These are phyloP conservation scores for Aphodius granarius DNA, from an alignment of 2,888 invertebrate species.

Conservation along the genomic window DNA sequence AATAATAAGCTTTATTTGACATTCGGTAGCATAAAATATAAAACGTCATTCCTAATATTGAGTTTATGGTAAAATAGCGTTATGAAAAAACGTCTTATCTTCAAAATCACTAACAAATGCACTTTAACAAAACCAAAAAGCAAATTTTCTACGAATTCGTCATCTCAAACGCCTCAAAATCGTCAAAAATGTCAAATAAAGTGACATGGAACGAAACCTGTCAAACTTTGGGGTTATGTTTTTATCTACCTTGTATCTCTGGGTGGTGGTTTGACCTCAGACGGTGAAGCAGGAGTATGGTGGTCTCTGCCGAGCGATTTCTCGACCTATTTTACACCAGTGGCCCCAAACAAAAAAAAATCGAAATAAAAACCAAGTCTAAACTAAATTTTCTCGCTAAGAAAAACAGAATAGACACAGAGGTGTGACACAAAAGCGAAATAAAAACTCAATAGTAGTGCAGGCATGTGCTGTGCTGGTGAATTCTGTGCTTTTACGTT, in stretches of 20 bases:
- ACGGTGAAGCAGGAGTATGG: conserved; percentile 43
- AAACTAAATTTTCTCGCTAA: conserved; percentile 25
- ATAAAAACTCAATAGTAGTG: neutral
- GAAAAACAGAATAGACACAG: neutral
- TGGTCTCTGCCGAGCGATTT: conserved; percentile 41
- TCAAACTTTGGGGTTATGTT: conserved; percentile 16
- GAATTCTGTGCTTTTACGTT: neutral
- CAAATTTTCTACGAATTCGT: neutral
- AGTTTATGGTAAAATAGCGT: neutral
- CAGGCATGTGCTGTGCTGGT: neutral
- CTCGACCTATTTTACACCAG: conserved; percentile 45
- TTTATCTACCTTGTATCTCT: conserved; percentile 41
- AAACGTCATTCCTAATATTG: too few species aligned
- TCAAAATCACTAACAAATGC: conserved; percentile 1
- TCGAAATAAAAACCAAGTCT: neutral
- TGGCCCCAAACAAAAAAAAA: neutral
- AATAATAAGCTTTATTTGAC: neutral
- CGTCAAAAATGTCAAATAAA: conserved; percentile 1
- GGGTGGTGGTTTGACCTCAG: conserved; percentile 49
- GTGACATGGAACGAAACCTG: neutral
- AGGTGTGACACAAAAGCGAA: neutral
- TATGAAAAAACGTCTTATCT: neutral
- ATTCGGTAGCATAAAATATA: neutral
- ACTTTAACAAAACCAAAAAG: neutral
- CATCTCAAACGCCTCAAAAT: too few species aligned